Evolutionary conservation across 2,797 vertebrate genomes (phyloP), one percentile per base, ranked within the genome.

Genomic region (Galagoides demidoff): DNA sequence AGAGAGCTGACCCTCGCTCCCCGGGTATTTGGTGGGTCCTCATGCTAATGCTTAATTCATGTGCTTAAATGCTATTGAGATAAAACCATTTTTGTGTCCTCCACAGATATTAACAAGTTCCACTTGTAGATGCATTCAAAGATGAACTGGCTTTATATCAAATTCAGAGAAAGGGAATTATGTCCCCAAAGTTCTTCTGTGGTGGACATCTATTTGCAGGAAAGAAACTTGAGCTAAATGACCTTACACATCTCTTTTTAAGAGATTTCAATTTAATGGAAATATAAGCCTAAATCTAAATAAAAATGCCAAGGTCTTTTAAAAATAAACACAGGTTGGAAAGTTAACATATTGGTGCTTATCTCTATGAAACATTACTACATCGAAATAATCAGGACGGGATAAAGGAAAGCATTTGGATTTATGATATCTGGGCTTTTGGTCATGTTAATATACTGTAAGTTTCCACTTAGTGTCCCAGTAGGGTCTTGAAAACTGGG

Each of bases 311-410:
- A 31, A 43, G 34, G 29, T 68, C 45, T 84, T 89, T 83, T 59
- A 20, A 68, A 93, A 63, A 68, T 76, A 85, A 85, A 55, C 43
- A 68, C 27, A 63, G 34, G 20, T 89, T 92, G 45, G 31, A 85
- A 94, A 95, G 76, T 90, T 86, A 89, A 64, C 43, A 5, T 77
- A 12, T 34, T 61, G 61, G 16, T 93, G 8, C 63, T 94, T 37
- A 85, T 85, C 55, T 87, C 34, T 82, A 1, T 59, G 84, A 92
- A 87, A 76, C 71, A 79, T 29, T 29, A 23, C 29, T 87, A 12
- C 31, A 0, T 77, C 45, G 57, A 84, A 87, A 64, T 76, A 84
- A n/a, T 70, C 70, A 22, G 0, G 39, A 73, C 49, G 59, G 10
- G 34, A 52, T 70, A 70, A 55, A 78, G 31, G 13, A 34, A 45